Conservation (phyloP, 1,140 invertebrate genomes). For the Battus philenor region DNA sequence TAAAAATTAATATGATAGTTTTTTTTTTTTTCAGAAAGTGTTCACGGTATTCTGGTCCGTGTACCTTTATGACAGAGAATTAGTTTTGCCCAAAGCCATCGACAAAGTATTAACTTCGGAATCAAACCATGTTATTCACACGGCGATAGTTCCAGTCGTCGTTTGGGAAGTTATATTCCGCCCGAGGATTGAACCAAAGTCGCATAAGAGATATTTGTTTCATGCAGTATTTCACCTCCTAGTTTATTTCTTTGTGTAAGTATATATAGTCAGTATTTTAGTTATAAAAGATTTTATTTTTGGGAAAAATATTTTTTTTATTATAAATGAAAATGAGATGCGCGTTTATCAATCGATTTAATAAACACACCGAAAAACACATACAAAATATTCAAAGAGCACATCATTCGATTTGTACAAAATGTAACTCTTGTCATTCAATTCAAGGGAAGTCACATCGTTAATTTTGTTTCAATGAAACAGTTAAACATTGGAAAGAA, state of each 20-base stretch:
- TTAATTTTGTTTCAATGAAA: no score
- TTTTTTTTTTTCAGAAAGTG: constrained; percentile 29
- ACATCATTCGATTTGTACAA: no score
- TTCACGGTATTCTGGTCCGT: constrained; percentile 42
- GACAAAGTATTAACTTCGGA: constrained; percentile 31
- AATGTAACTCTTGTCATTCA: no score
- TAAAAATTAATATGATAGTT: background rate
- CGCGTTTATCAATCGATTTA: no score
- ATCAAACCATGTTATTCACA: constrained; percentile 52
- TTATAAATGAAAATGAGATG: no score
- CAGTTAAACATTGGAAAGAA: no score
- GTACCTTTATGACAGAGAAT: constrained; percentile 33
- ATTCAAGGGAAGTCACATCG: no score
- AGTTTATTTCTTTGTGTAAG: constrained; percentile 42
- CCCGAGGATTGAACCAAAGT: constrained; percentile 27
- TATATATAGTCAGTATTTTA: no score
- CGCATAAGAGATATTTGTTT: constrained; percentile 30
- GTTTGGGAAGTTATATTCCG: constrained; percentile 35
- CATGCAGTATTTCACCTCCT: constrained; percentile 25
- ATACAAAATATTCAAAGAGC: no score
- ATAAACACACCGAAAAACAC: background rate
- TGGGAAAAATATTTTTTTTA: background rate
- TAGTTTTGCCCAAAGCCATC: constrained; percentile 34
- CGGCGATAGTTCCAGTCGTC: constrained; percentile 33
- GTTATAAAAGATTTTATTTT: no score